phyloP scores from a whole-genome alignment of 64 coral and sea anemone genomes.

The Pachyseris speciosa region DNA sequence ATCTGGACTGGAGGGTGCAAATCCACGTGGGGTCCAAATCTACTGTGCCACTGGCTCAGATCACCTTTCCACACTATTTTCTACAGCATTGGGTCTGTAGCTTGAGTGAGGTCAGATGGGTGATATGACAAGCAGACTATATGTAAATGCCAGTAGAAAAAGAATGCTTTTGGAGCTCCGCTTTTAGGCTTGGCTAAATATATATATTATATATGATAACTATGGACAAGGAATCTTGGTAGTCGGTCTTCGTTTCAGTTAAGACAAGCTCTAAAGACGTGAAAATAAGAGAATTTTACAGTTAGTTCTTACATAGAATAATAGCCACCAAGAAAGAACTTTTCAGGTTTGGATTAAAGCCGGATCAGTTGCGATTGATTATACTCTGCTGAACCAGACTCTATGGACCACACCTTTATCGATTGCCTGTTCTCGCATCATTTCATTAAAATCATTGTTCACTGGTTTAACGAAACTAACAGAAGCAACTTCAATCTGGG shows the following conservation, averaged over 20 bases:
- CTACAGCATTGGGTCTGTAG: too few species aligned
- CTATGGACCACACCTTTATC: background rate
- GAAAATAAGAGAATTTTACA: background rate
- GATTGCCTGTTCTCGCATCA: background rate
- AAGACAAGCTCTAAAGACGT: background rate
- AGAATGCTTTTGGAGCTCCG: too few species aligned
- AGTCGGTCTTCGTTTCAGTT: background rate
- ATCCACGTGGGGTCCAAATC: too few species aligned
- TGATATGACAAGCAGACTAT: too few species aligned
- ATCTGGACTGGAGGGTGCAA: too few species aligned
- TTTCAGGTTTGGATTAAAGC: background rate
- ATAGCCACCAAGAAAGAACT: background rate
- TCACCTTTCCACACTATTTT: too few species aligned
- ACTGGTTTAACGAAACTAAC: background rate
- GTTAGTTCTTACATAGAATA: background rate
- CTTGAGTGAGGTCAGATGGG: too few species aligned
- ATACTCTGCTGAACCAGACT: background rate
- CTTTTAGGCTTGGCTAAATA: too few species aligned
- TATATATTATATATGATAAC: too few species aligned
- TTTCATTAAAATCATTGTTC: background rate
- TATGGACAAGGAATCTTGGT: background rate
- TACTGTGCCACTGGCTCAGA: too few species aligned
- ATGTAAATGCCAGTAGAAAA: too few species aligned
- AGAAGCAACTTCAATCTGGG: too few species aligned
- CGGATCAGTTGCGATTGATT: background rate